Conservation (phyloP, 2,797 vertebrate species). For the Leptoclinus maculatus region DNA sequence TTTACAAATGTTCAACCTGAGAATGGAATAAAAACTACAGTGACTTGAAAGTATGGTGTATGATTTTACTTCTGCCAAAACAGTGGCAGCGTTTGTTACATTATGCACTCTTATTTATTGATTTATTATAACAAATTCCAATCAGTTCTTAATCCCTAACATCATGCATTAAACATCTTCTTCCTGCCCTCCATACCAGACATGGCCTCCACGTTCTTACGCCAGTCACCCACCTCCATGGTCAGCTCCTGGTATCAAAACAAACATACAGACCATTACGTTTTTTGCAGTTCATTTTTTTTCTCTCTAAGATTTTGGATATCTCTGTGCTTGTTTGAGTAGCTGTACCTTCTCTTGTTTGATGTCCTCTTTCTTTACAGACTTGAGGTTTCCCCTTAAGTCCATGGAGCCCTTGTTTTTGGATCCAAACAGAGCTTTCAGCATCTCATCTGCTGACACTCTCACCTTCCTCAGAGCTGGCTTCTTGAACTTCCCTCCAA, state of each 20-base stretch:
- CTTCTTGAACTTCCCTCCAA: conserved; percentile 83
- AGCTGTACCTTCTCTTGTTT: conserved; percentile 80
- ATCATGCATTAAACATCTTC: conserved; percentile 81
- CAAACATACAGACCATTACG: not conserved
- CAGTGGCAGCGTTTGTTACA: not conserved
- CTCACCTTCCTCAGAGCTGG: conserved; percentile 80
- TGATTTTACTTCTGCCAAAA: not conserved
- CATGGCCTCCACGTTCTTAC: conserved; percentile 85
- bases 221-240: conserved; percentile 82
- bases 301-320: not conserved
- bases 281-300: not conserved
- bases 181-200: conserved; percentile 85
- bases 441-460: conserved; percentile 83
- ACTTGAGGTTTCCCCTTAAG: conserved; percentile 81
- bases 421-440: conserved; percentile 80
- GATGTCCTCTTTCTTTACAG: conserved; percentile 82
- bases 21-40: conserved; percentile 13
- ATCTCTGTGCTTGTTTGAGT: not conserved
- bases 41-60: not conserved
- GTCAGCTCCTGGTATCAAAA: conserved; percentile 68
- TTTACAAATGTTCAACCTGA: conserved; percentile 3
- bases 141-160: not conserved
- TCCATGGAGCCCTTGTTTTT: conserved; percentile 82
- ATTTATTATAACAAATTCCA: not conserved
- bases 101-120: rapidly evolving